Evolutionary conservation across 2,888 invertebrate species (phyloP), one percentile per base, ranked within the genome.

Genomic region (Thelaira solivaga): DNA sequence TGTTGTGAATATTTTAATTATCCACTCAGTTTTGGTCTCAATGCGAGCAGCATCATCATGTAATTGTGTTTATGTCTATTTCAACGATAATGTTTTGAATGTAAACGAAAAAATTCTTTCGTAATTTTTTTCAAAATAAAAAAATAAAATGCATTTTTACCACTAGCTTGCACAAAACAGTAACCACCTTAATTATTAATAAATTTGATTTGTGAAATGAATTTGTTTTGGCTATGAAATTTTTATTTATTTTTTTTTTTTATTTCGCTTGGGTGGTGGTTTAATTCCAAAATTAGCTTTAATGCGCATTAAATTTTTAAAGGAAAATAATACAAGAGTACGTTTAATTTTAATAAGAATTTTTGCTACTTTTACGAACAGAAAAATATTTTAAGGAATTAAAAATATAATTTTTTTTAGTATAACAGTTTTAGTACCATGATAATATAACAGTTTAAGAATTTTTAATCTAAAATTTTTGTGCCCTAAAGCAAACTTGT

Each of bases 251-350:
- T n/a, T n/a, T n/a, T n/a, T n/a, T n/a, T n/a, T n/a, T n/a, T n/a
- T n/a, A n/a, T n/a, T 13, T 31, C 4, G 7, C 16, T 31, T 5
- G 10, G 5, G 2, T 34, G 10, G 2, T 47, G n/a, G n/a, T 61
- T 61, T 11, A 16, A 47, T 76, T 64, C 69, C 69, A 69, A 64
- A 64, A 69, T 69, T 59, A 71, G 71, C n/a, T 49, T n/a, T 53
- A 65, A 47, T 65, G 69, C 71, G 69, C 71, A 76, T 65, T 49
- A 36, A 49, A 18, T 36, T 24, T 45, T 47, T 10, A 5, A 34
- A 43, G 10, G 11, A 29, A n/a, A n/a, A n/a, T n/a, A n/a, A n/a
- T n/a, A n/a, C n/a, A n/a, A n/a, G n/a, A n/a, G n/a, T n/a, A n/a
- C n/a, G n/a, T 61, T 29, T 61, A 8, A 41, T 51, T 29, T 10